Evolutionary conservation across 2,113 vertebrate genomes (phyloP).

Genomic region (Chlamydotis undulata): DNA sequence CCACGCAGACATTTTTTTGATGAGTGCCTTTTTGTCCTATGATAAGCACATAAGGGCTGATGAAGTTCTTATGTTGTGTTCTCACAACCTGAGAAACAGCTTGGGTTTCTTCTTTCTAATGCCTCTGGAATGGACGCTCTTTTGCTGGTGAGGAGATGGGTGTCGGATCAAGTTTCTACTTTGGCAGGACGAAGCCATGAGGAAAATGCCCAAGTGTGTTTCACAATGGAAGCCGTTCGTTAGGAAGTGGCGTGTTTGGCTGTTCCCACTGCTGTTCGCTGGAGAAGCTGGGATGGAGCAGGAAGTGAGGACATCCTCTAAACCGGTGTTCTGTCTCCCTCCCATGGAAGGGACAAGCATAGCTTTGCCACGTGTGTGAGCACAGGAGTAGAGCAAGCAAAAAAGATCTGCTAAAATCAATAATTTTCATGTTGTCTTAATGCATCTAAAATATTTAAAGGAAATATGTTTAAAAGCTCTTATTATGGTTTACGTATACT

Average conservation of each 20-base stretch:
- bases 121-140: background rate
- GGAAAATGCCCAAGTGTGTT: background rate
- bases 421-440: constrained; percentile 66
- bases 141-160: background rate
- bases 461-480: constrained; percentile 74
- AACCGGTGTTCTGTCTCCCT: constrained; percentile 51
- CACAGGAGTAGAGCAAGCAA: background rate
- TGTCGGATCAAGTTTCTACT: background rate
- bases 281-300: background rate
- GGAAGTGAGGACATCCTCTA: background rate
- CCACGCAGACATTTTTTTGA: background rate
- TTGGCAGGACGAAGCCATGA: background rate
- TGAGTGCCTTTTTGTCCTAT: background rate
- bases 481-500: constrained; percentile 62
- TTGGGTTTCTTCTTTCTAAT: background rate
- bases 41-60: background rate
- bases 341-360: constrained; percentile 58
- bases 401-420: constrained; percentile 70
- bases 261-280: background rate
- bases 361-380: background rate
- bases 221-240: background rate
- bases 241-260: fast-evolving
- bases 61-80: background rate
- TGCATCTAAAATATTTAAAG: constrained; percentile 71
- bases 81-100: constrained; percentile 38